A percentile compares a stretch with the other conserved stretches of the same genome.
Evolutionary conservation across 2,888 invertebrate species (phyloP).

Genomic region (Synanthedon formicaeformis): DNA sequence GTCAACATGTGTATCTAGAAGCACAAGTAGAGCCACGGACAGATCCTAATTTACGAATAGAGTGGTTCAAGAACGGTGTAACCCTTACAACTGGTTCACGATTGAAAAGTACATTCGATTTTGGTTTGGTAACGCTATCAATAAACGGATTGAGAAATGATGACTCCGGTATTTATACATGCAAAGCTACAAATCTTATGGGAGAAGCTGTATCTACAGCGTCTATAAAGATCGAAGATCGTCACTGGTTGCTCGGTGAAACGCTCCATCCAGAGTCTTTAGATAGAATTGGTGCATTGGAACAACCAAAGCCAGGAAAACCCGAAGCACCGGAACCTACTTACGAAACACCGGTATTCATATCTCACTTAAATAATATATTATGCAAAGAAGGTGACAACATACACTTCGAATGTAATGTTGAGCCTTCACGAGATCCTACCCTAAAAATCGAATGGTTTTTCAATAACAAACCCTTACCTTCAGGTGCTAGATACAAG

Average conservation of each 20-base stretch:
- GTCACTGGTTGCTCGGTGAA: slow-evolving; percentile 88
- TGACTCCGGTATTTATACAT: slow-evolving; percentile 96
- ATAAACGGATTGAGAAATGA: slow-evolving; percentile 88
- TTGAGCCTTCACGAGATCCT: slow-evolving; percentile 92
- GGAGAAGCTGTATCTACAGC: slow-evolving; percentile 96
- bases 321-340: slow-evolving; percentile 80
- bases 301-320: slow-evolving; percentile 78
- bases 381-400: slow-evolving; percentile 89
- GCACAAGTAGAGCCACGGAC: slow-evolving; percentile 92
- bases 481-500: slow-evolving; percentile 90
- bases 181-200: slow-evolving; percentile 91
- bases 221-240: slow-evolving; percentile 88
- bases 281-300: slow-evolving; percentile 86
- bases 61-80: slow-evolving; percentile 94
- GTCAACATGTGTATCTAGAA: slow-evolving; percentile 87
- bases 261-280: slow-evolving; percentile 91
- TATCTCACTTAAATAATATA: slow-evolving; percentile 90
- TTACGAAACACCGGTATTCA: slow-evolving; percentile 89
- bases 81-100: slow-evolving; percentile 88
- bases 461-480: slow-evolving; percentile 90
- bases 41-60: slow-evolving; percentile 87
- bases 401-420: slow-evolving; percentile 91
- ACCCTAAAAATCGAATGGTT: slow-evolving; percentile 95
- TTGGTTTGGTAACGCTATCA: slow-evolving; percentile 93
- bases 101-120: slow-evolving; percentile 94